Base-by-base conservation (phyloP, 2,797 vertebrate species). In the Notoglanidium macrostoma region DNA sequence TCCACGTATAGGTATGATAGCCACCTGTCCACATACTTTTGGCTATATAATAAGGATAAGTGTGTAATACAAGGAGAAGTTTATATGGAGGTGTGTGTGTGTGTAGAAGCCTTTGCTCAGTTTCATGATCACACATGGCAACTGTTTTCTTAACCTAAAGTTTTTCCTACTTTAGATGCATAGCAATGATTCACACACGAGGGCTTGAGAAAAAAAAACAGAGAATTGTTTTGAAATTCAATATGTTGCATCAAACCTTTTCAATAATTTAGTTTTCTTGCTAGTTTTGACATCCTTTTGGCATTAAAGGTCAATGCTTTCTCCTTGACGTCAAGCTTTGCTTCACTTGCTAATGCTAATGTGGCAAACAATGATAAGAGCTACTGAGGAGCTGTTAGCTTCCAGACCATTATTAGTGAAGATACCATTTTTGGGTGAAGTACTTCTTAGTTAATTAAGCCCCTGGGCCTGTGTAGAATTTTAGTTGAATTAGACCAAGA, bases 401-500 rank as follows among this genome's bases (percentile, higher is more conserved):
- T 59, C 1, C 54, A 57, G 55, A 79, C 10, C 19, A 35, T 79
- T 57, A 79, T 79, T 23, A 57, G 54, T 57, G 32, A 79, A 35
- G 54, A 5, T 79, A 57, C 29, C 19, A 2, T 57, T 78, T 78
- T 59, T 55, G n/a, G n/a, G 17, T 23, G 7, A 57, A 79, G 29
- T 40, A 35, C 76, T 23, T 23, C 14, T 5, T 11, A 21, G 9
- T 57, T 40, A 79, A 79, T 79, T 40, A 79, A 40, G 19, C 10
- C 77, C 77, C 54, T 0, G 1, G 77, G 77, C 46, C 59, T 79
- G 55, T 79, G 77, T 79, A 40, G 77, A 55, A 44, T 79, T 59
- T 79, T 79, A 57, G 17, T 21, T 2, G 17, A 79, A 57, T 57
- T 79, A 57, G 76, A 40, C 76, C 76, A 21, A 79, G 4, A 57